Evolutionary conservation across 2,113 vertebrate species (phyloP), one percentile per base, ranked within the genome.

Genomic region (Thunnus thynnus): DNA sequence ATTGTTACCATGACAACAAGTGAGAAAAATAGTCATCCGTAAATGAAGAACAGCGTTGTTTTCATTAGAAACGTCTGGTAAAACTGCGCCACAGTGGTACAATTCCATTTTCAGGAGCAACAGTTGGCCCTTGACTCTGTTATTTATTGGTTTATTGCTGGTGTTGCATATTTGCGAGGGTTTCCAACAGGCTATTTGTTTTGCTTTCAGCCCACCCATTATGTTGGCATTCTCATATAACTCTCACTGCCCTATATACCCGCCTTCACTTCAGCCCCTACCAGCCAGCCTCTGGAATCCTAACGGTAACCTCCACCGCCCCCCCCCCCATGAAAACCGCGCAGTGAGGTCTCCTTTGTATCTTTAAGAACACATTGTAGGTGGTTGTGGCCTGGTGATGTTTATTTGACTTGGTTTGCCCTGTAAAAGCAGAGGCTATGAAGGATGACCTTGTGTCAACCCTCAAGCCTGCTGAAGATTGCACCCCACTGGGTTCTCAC

Each of bases 151-250:
- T 92, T 90, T 92, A 77, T 91, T 93, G 90, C 80, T 82, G 85
- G 82, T 89, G 87, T 89, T 92, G 88, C 91, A 93, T 93, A 91
- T 90, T 89, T 92, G 85, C 56, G 65, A 75, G 54, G 72, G 61
- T 90, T 93, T 93, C 92, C 91, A 93, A 64, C 80, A 69, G 86
- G 83, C 67, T 89, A 73, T 91, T 93, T 92, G 88, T 91, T 94
- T 92, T 89, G 84, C 89, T 89, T 85, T 80, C 79, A 85, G 95
- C 91, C 95, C 95, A 95, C 94, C 94, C 94, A 95, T 94, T 87
- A 87, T 92, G 92, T 84, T 95, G 93, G 92, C 91, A 94, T 93
- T 91, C 91, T 91, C 85, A 67, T 86, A 85, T 87, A 86, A 86
- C 83, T 85, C 80, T 85, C 72, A 16, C 82, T 87, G 90, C 82